Evolutionary conservation across 2,113 vertebrate genomes (phyloP), one percentile per base, ranked within the genome.

Genomic region (Garra rufa): DNA sequence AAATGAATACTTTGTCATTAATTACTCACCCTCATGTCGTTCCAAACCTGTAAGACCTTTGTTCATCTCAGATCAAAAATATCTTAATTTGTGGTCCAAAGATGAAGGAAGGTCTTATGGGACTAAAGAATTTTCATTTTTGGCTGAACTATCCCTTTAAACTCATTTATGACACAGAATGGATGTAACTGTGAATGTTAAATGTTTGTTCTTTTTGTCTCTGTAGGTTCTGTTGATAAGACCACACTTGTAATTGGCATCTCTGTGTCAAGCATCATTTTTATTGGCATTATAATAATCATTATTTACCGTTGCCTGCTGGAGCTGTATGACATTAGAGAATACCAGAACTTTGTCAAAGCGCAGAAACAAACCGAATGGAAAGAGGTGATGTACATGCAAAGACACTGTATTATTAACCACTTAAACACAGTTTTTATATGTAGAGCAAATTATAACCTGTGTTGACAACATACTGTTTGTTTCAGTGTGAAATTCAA

Each of bases 241-340:
- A 94, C 90, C 0, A 24, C 2, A 8, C 26, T 86, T 46, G 91
- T 93, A 1, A 91, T 93, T 41, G 74, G 91, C 21, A 87, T 92
- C 55, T 88, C 92, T 0, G 85, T 93, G 2, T 85, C 88, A 19
- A 89, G 92, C 9, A 93, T 95, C 0, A 88, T 94, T 81, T 65
- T 90, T 6, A 89, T 93, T n/a, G 95, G 95, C 4, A 59, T 95
- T 7, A 41, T 84, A 2, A 1, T 94, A 9, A 92, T 95, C 38
- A 15, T 93, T 10, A 73, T 91, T 30, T 94, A 92, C 48, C 91
- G 93, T 41, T 34, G 88, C 6, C 83, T 91, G 0, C 76, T 95
- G 78, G 93, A 94, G 83, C 46, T 94, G 81, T 93, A 92, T 0
- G 94, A 96, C 74, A 91, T 91, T 1, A 83, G 90, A 4, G 94